Evolutionary conservation across 2,797 vertebrate genomes (phyloP).

Genomic region (Thalassophryne amazonica): DNA sequence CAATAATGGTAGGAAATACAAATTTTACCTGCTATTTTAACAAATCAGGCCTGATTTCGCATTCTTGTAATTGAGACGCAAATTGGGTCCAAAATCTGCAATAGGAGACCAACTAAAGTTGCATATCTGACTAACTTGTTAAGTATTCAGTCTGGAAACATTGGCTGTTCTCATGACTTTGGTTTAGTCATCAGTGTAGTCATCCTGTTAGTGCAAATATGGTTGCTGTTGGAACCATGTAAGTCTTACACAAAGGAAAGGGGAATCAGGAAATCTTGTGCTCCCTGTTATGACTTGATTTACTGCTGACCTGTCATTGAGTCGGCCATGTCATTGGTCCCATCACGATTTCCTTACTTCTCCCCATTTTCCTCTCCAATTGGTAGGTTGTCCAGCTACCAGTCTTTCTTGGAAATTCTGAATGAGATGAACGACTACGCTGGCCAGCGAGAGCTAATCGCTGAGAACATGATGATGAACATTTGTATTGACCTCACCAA

Average conservation of each 20-base stretch:
- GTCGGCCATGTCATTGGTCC: constrained; percentile 38
- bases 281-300: constrained; percentile 25
- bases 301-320: constrained; percentile 14
- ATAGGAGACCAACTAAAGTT: not conserved
- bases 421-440: constrained; percentile 91
- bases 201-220: not conserved
- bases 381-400: constrained; percentile 84
- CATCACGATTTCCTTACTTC: constrained; percentile 25
- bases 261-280: constrained; percentile 51
- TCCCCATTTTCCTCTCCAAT: constrained; percentile 45
- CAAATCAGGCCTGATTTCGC: too few relatives aligned
- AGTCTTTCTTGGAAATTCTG: constrained; percentile 85
- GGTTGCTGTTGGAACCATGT: constrained; percentile 10
- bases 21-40: too few relatives aligned
- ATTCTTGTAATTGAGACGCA: too few relatives aligned
- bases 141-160: not conserved
- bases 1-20: too few relatives aligned
- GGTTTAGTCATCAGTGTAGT: not conserved
- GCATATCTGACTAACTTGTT: not conserved
- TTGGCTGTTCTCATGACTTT: too few relatives aligned
- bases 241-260: constrained; percentile 46
- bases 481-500: constrained; percentile 89
- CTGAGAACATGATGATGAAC: constrained; percentile 85
- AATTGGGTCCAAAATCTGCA: too few relatives aligned
- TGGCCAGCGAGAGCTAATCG: constrained; percentile 88